phyloP scores from a whole-genome alignment of 2,888 invertebrate genomes.

The Leptinotarsa tumamoca region DNA sequence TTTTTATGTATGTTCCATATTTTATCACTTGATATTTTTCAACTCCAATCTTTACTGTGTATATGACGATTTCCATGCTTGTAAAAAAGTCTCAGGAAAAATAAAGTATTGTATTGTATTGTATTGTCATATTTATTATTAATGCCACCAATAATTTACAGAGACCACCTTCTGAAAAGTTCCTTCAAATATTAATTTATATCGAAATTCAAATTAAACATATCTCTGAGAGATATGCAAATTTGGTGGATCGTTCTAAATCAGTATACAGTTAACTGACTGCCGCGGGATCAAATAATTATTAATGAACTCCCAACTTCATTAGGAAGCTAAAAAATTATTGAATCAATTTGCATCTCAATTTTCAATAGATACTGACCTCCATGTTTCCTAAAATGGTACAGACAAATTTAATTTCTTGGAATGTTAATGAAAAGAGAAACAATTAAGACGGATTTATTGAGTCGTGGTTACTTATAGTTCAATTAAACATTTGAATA shows the following conservation, averaged over 20 bases:
- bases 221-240: neutral
- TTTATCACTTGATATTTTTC: too few species aligned
- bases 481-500: too few species aligned
- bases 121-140: neutral
- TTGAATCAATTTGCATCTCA: conserved; percentile 41
- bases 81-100: too few species aligned
- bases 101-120: too few species aligned
- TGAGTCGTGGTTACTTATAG: neutral
- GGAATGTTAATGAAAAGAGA: conserved; percentile 37
- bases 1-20: too few species aligned
- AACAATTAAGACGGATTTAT: conserved; percentile 12
- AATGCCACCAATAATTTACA: neutral
- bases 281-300: conserved; percentile 33
- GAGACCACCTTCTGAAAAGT: neutral
- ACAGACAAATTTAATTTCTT: conserved; percentile 27
- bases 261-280: conserved; percentile 7
- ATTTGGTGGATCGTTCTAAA: neutral
- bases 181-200: neutral
- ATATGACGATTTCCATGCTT: too few species aligned
- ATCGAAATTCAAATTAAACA: neutral
- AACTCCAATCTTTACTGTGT: too few species aligned
- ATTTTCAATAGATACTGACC: conserved; percentile 39
- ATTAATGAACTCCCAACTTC: conserved; percentile 32
- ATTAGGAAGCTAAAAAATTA: conserved; percentile 35
- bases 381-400: conserved; percentile 33